These are phyloP conservation scores for Oryzias curvinotus DNA, from an alignment of 2,113 vertebrate species.

Conservation along the genomic window DNA sequence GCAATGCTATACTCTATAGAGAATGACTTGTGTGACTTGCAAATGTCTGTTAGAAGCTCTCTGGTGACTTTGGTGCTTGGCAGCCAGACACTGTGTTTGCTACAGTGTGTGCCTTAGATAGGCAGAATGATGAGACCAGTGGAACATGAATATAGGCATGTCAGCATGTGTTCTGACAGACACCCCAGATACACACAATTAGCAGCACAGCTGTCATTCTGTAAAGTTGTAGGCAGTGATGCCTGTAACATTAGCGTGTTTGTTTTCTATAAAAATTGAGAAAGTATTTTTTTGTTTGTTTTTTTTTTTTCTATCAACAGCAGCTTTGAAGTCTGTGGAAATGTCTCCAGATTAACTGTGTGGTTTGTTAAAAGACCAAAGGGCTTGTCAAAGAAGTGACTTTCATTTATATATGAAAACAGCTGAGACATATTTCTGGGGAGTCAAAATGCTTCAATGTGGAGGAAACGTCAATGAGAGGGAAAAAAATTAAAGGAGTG, in stretches of 20 bases:
- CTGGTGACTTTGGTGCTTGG: conserved; percentile 13
- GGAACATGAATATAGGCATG: conserved; percentile 36
- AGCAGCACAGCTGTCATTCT: conserved; percentile 17
- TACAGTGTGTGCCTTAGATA: not conserved
- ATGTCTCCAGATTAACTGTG: not conserved
- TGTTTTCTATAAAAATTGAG: not conserved
- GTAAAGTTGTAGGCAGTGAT: not conserved
- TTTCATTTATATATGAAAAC: conserved; percentile 6
- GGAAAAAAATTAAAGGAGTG: not conserved
- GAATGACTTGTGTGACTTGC: conserved; percentile 2
- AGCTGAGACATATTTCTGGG: conserved; percentile 1
- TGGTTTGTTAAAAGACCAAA: conserved; percentile 2
- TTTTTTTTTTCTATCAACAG: not conserved
- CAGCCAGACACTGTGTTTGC: conserved; percentile 10
- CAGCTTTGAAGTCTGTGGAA: conserved; percentile 15
- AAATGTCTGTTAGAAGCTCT: conserved; percentile 12
- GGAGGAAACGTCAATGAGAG: conserved; percentile 7
- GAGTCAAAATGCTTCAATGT: conserved; percentile 1
- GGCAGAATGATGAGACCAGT: conserved; percentile 22
- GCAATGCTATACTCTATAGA: conserved; percentile 1
- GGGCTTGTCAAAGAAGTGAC: conserved; percentile 6
- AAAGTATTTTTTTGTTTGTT: not conserved
- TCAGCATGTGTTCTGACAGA: conserved; percentile 22
- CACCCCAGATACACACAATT: conserved; percentile 19
- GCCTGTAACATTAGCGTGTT: not conserved